A percentile compares a stretch with the other conserved stretches of the same genome.
Evolutionary conservation across 2,797 vertebrate genomes (phyloP).

Genomic region (Scyliorhinus canicula): DNA sequence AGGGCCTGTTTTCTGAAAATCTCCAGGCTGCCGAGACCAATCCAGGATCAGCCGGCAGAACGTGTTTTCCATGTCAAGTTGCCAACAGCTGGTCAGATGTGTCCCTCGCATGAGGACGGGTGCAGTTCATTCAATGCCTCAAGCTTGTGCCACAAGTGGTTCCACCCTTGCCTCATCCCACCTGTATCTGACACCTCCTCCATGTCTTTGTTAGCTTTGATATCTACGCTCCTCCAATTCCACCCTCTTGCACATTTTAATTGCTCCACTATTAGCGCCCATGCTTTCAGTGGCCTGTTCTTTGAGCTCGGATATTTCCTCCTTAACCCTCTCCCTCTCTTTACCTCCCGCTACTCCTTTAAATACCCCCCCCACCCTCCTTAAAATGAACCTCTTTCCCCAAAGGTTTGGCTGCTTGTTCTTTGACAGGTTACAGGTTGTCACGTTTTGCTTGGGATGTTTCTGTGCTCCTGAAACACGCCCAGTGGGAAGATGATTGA

Average conservation of each 20-base stretch:
- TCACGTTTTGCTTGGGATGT: not conserved
- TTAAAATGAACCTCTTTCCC: not conserved
- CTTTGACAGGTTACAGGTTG: not conserved
- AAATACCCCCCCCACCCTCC: not conserved
- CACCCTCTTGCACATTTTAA: not conserved
- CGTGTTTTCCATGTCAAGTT: not conserved
- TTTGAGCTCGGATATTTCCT: not conserved
- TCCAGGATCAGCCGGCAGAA: not conserved
- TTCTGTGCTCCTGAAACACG: not conserved
- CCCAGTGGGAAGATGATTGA: conserved; percentile 38
- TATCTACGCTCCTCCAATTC: not conserved
- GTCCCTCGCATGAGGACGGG: not conserved
- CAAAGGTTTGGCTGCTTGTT: not conserved
- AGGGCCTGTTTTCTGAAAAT: conserved; percentile 49
- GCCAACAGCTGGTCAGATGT: not conserved
- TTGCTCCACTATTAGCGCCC: not conserved
- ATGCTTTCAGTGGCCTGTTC: not conserved
- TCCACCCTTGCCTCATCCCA: not conserved
- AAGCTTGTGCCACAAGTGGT: not conserved
- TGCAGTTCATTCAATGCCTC: not conserved
- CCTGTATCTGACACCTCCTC: not conserved
- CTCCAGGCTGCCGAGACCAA: not conserved
- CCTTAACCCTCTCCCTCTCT: not conserved
- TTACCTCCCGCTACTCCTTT: not conserved
- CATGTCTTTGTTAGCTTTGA: not conserved